phyloP scores from a whole-genome alignment of 2,113 vertebrate species.

The Hippocampus guttulatus region DNA sequence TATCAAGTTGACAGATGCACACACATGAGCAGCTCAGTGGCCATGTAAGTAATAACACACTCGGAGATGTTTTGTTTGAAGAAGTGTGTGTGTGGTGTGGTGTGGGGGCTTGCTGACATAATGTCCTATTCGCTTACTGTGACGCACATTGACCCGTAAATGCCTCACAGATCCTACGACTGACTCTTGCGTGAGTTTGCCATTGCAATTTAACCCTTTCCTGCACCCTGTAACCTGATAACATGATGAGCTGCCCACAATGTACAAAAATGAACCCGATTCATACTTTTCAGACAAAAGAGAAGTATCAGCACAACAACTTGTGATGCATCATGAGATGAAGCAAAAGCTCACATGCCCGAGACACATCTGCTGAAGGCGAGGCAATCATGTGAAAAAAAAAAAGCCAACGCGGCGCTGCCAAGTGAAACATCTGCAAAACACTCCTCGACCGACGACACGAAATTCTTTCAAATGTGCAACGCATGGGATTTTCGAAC shows the following conservation, averaged over 20 bases:
- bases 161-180: no score
- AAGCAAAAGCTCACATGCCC: constrained; percentile 20
- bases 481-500: not conserved
- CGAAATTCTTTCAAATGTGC: not conserved
- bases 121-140: not conserved
- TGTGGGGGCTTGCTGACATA: no score
- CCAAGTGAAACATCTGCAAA: constrained; percentile 15
- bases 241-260: no score
- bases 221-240: no score
- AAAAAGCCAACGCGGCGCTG: constrained; percentile 1
- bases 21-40: constrained; percentile 19
- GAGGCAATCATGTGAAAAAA: constrained; percentile 6
- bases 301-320: not conserved
- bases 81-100: not conserved
- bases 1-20: constrained; percentile 10
- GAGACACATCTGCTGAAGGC: constrained; percentile 15
- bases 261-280: no score
- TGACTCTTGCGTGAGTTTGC: no score
- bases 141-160: no score
- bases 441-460: not conserved
- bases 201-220: no score
- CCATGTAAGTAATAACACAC: constrained; percentile 14
- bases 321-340: constrained; percentile 29
- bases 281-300: not conserved
- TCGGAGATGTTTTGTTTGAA: not conserved